These are phyloP conservation scores for Peromyscus leucopus DNA, from an alignment of 2,113 vertebrate genomes.

Conservation along the genomic window DNA sequence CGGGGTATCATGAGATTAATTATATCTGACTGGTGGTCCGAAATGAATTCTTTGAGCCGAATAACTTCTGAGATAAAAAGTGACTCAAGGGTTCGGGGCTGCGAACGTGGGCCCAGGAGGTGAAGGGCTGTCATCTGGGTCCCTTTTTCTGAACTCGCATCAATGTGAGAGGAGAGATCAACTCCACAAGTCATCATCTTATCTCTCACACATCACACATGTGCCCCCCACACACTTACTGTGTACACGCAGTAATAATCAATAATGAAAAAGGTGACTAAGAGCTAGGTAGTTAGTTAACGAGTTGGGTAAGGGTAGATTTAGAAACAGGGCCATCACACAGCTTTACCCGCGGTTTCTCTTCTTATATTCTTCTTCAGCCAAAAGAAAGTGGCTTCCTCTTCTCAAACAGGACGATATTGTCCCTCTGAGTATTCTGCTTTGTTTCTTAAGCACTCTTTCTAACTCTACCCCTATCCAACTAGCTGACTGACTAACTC, in stretches of 20 bases:
- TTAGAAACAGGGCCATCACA: background rate
- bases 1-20: background rate
- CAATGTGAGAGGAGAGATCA: background rate
- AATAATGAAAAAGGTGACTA: background rate
- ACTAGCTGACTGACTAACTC: background rate
- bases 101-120: background rate
- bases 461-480: background rate
- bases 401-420: background rate
- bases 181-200: background rate
- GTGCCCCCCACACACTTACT: background rate
- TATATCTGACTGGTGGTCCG: background rate
- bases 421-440: background rate
- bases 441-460: background rate
- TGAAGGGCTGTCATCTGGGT: background rate
- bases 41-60: constrained; percentile 27
- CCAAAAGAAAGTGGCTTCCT: background rate
- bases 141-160: background rate
- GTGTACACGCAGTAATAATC: background rate
- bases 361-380: background rate
- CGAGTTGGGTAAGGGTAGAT: background rate
- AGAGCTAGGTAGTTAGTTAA: background rate
- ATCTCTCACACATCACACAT: no score
- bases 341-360: background rate
- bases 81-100: background rate
- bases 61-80: background rate